phyloP scores from a whole-genome alignment of 2,888 invertebrate species.

The Mythimna impura region DNA sequence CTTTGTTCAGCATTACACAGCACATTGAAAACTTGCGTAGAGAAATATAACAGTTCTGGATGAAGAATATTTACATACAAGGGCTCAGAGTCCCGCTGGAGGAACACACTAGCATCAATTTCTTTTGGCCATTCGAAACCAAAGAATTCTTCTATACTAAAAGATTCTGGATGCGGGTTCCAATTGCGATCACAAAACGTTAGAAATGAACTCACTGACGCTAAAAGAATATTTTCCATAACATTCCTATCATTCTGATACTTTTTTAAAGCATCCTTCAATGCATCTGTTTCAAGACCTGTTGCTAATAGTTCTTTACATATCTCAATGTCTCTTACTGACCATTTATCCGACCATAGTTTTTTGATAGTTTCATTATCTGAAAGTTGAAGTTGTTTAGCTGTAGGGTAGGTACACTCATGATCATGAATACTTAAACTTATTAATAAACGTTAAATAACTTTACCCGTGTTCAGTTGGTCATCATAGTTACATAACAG shows the following conservation, averaged over 20 bases:
- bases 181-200: slow-evolving; percentile 95
- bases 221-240: slow-evolving; percentile 84
- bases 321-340: slow-evolving; percentile 72
- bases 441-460: not conserved
- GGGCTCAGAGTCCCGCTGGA: slow-evolving; percentile 92
- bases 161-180: slow-evolving; percentile 92
- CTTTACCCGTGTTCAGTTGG: slow-evolving; percentile 74
- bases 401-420: not conserved
- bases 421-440: too few relatives aligned
- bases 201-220: slow-evolving; percentile 92
- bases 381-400: slow-evolving; percentile 64
- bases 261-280: slow-evolving; percentile 72
- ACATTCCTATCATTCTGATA: slow-evolving; percentile 65
- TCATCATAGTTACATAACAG: slow-evolving; percentile 84
- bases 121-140: slow-evolving; percentile 82
- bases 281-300: slow-evolving; percentile 72
- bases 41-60: slow-evolving; percentile 87
- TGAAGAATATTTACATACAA: slow-evolving; percentile 91
- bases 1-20: slow-evolving; percentile 77
- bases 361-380: slow-evolving; percentile 74
- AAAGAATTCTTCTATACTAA: slow-evolving; percentile 82
- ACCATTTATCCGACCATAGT: slow-evolving; percentile 81
- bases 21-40: slow-evolving; percentile 81
- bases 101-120: slow-evolving; percentile 79
- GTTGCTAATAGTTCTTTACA: slow-evolving; percentile 76